Conservation (phyloP, 2,888 invertebrate species). For the Pollenia amentaria region DNA sequence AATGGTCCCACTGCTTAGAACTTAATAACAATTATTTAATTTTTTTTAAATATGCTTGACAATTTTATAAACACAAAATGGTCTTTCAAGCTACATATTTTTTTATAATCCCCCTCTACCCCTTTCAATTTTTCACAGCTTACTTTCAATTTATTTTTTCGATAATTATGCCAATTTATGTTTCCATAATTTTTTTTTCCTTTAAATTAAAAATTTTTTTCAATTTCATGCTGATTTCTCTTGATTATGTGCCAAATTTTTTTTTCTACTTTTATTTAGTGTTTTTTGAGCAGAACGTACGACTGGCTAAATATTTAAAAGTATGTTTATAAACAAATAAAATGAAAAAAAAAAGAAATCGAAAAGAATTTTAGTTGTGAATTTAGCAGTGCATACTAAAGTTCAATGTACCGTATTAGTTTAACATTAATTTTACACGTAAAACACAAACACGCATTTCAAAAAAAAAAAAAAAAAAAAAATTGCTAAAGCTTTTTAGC, state of each 20-base stretch:
- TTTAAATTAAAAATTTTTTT: slow-evolving; percentile 11
- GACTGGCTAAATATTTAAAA: background rate
- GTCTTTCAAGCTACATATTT: background rate
- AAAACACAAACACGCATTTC: slow-evolving; percentile 6
- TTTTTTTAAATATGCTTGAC: background rate
- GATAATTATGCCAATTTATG: slow-evolving; percentile 59
- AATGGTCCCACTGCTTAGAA: background rate
- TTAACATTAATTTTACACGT: slow-evolving; percentile 49
- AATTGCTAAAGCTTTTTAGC: background rate
- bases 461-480: background rate
- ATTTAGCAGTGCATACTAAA: slow-evolving; percentile 51
- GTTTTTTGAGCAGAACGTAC: background rate
- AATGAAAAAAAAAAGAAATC: background rate
- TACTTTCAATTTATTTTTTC: slow-evolving; percentile 21
- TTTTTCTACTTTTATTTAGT: background rate
- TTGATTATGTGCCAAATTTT: slow-evolving; percentile 60
- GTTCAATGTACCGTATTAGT: slow-evolving; percentile 64
- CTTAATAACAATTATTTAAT: background rate
- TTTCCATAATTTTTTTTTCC: slow-evolving; percentile 1
- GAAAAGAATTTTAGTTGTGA: slow-evolving; percentile 18
- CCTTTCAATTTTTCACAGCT: background rate
- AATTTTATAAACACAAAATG: background rate
- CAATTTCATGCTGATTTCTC: slow-evolving; percentile 56
- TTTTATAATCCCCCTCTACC: background rate
- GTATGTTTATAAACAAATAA: background rate